Percentiles rank a stretch among this genome's conserved stretches.
Evolutionary conservation across 2,888 invertebrate genomes (phyloP).

Genomic region (Steinernema scapterisci): DNA sequence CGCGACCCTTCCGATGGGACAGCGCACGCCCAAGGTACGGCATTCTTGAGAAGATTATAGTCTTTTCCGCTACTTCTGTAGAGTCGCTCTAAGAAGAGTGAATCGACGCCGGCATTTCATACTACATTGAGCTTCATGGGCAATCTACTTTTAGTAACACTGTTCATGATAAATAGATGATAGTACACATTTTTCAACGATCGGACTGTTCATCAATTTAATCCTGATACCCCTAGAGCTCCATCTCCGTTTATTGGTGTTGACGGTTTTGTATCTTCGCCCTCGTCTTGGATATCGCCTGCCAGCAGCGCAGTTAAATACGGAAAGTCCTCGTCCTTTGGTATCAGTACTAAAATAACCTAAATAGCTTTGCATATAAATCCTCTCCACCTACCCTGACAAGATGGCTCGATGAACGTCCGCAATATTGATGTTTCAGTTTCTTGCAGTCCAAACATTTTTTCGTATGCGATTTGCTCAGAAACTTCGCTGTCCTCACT

Average conservation of each 20-base stretch:
- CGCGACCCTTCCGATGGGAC: neutral
- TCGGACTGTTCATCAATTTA: neutral
- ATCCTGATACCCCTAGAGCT: neutral
- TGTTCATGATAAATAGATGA: neutral
- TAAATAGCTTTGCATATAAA: neutral
- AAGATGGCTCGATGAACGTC: neutral
- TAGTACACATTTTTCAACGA: neutral
- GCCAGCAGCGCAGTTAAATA: constrained; percentile 10
- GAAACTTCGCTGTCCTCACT: neutral
- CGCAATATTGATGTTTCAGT: neutral
- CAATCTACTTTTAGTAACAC: neutral
- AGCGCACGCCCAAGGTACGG: constrained; percentile 9
- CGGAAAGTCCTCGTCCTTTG: constrained; percentile 17
- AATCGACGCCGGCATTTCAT: constrained; percentile 11
- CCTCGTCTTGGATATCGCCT: neutral
- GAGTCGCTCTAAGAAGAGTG: neutral
- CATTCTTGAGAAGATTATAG: constrained; percentile 22
- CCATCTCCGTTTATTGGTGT: neutral
- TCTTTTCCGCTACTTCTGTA: neutral
- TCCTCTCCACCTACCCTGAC: neutral
- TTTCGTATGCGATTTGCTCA: neutral
- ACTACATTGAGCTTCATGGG: no score
- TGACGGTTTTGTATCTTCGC: neutral
- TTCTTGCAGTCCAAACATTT: neutral
- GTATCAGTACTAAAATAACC: neutral